phyloP scores from a whole-genome alignment of 2,888 invertebrate genomes.

The Sarcophaga subvicina region DNA sequence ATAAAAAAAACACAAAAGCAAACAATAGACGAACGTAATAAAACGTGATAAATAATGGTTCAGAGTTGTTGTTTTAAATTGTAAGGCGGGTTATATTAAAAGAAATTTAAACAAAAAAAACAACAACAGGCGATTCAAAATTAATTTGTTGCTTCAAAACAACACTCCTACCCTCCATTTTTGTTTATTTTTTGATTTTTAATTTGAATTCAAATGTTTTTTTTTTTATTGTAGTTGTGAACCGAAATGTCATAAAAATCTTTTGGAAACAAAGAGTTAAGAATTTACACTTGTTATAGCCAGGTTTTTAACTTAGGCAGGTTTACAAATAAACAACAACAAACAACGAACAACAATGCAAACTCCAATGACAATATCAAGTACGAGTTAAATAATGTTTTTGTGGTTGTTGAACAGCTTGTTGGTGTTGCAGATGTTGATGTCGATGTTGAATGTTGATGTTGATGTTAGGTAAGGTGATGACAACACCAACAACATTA shows the following conservation, averaged over 20 bases:
- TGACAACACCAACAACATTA: conserved; percentile 59
- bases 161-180: neutral
- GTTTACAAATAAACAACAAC: neutral
- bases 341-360: too few species aligned
- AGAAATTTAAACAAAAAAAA: neutral
- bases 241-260: conserved; percentile 24
- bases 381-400: conserved; percentile 22
- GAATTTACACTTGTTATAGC: conserved; percentile 61
- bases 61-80: neutral
- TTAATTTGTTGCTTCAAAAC: neutral
- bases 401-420: conserved; percentile 15
- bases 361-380: conserved; percentile 46
- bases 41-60: neutral
- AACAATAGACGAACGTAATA: neutral
- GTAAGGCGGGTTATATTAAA: neutral
- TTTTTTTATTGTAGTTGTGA: neutral
- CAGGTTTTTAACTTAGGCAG: conserved; percentile 23
- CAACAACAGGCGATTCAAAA: neutral
- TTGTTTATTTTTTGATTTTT: neutral
- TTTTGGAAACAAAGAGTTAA: conserved; percentile 39
- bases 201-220: neutral
- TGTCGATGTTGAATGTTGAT: conserved; percentile 20
- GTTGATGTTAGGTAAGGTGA: conserved; percentile 25
- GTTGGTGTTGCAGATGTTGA: conserved; percentile 13
- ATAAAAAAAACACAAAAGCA: conserved; percentile 1